Evolutionary conservation across 2,797 vertebrate species (phyloP), one percentile per base, ranked within the genome.

Genomic region (Mionectes olivaceus): DNA sequence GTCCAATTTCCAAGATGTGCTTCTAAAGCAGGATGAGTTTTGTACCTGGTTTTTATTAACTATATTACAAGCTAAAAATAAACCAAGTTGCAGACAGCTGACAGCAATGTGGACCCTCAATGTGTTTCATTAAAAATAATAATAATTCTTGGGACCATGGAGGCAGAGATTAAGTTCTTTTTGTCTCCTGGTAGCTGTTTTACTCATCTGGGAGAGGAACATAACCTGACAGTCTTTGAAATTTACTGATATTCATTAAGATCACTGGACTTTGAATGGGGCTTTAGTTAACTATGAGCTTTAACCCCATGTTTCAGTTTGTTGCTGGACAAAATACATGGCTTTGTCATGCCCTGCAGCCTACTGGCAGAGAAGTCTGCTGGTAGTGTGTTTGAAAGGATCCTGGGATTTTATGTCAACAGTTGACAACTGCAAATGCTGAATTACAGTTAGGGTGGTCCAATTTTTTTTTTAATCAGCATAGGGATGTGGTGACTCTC

Each of bases 11-110:
- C 68, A 90, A 94, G 57, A 78, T 92, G 30, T 63, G 6, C 44
- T 70, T 89, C 77, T 86, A 68, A 90, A 84, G 70, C 41, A 70
- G 52, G 49, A 79, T 87, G 52, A 69, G 44, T 13, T 53, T 69
- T 33, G 43, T 95, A 94, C 89, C 90, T 96, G 89, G 1, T 87
- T 95, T 94, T 92, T 94, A 87, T 93, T 95, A 95, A 87, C 60
- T 70, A 4, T 70, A 61, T 89, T 91, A 57, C 46, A 55, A 78
- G 32, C 73, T 94, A 80, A 95, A 94, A 94, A 87, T 83, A 94
- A 88, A 83, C 39, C 32, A 47, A 64, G 46, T 50, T 77, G 43
- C 60, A 82, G 82, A 47, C 59, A 89, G 60, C 46, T 89, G 79
- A 89, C 35, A 90, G 49, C 82, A 83, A 18, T 95, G 65, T 73